phyloP scores from a whole-genome alignment of 1,140 invertebrate genomes.

The Meloidogyne exigua region DNA sequence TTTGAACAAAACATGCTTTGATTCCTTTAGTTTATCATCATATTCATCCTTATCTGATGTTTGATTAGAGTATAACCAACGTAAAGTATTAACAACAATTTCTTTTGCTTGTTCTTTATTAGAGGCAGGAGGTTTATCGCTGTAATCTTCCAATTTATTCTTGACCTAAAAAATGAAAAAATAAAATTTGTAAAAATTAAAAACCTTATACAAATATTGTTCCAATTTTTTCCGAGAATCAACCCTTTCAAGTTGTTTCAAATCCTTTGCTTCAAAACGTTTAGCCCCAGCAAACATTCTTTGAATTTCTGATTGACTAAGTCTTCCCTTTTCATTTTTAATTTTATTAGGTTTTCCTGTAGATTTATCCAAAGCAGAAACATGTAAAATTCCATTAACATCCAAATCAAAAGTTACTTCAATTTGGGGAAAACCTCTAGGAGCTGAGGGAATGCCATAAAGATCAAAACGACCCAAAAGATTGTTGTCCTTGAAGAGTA shows the following conservation, averaged over 20 bases:
- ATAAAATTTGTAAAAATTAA: not conserved
- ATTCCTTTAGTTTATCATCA: slow-evolving; percentile 82
- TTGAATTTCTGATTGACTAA: slow-evolving; percentile 92
- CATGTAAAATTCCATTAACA: slow-evolving; percentile 66
- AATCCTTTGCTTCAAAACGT: slow-evolving; percentile 81
- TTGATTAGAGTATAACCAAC: slow-evolving; percentile 90
- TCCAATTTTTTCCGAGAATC: slow-evolving; percentile 85
- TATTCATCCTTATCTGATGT: slow-evolving; percentile 88
- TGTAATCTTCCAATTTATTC: slow-evolving; percentile 53
- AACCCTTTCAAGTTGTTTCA: slow-evolving; percentile 79
- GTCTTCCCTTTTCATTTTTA: slow-evolving; percentile 92
- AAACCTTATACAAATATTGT: slow-evolving; percentile 80
- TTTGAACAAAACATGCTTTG: slow-evolving; percentile 78
- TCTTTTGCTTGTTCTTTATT: slow-evolving; percentile 84
- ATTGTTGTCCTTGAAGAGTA: slow-evolving; percentile 68
- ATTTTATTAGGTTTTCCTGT: slow-evolving; percentile 96
- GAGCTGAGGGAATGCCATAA: slow-evolving; percentile 70
- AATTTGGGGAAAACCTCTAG: slow-evolving; percentile 71
- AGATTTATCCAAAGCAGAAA: slow-evolving; percentile 69
- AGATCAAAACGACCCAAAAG: slow-evolving; percentile 70
- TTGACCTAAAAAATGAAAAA: slow-evolving; percentile 3
- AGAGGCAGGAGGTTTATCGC: slow-evolving; percentile 73
- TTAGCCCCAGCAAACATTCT: slow-evolving; percentile 95
- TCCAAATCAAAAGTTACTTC: slow-evolving; percentile 72
- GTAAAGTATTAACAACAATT: slow-evolving; percentile 87